Evolutionary conservation across 1,140 invertebrate species (phyloP), one percentile per base, ranked within the genome.

Genomic region (Orussus abietinus): DNA sequence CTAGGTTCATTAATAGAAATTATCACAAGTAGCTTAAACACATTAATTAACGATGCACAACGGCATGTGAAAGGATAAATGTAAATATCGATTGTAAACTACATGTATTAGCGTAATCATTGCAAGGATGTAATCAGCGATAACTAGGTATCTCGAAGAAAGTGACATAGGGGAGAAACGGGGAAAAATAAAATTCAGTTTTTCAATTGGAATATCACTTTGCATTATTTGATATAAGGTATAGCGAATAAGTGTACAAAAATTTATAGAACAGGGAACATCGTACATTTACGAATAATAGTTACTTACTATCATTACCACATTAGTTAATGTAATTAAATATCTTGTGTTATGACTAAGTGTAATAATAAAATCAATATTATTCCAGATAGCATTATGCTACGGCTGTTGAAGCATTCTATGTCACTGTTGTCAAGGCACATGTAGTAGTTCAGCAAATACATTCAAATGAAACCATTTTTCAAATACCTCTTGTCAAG

Each of bases 221-320:
- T 38, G n/a, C 38, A 56, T 61, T 45, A 57, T 61, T 62, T 50
- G 36, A 53, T 55, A 57, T 49, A 52, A 40, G 49, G 51, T 47
- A 42, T 46, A 36, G 57, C 51, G 56, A 33, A 48, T 57, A 49
- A 57, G 55, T 64, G 63, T 66, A 64, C 61, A 66, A 65, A 65
- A 48, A 50, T 58, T 66, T 49, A 52, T 53, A 62, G 59, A 51
- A 42, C 39, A 54, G 51, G 45, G 34, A 50, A 34, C 48, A 58
- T 53, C 45, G 53, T 57, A 44, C 61, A 62, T 60, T 57, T 58
- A 59, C 55, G 42, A 33, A 50, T 55, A 62, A 52, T 54, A 51
- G 54, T 55, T 60, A 57, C 48, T 60, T 57, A 60, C 55, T 48
- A 49, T 45, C 10, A 41, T 47, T 47, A 53, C 41, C 30, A 49